Base-by-base conservation (phyloP, 2,113 vertebrate species). In the Prionailurus viverrinus region DNA sequence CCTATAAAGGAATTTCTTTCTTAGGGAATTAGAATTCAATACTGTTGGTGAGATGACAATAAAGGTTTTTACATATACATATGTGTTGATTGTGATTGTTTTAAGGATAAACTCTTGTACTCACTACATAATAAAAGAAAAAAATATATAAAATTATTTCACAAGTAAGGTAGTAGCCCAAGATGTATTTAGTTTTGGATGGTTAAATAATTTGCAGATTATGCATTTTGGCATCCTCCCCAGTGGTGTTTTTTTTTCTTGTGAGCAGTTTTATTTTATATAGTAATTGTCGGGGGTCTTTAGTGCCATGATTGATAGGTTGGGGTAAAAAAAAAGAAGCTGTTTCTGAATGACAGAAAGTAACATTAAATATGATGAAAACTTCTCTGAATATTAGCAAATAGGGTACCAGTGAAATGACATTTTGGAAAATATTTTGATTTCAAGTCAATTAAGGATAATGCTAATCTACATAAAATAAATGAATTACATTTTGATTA, bases 361-460 rank as follows among this genome's bases (percentile, higher is more conserved):
- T 85, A 78, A 33, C 23, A n/a, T 61, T 10, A 63, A 71, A 87
- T 55, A 48, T 45, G 66, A 41, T 45, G 66, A 45, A 51, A 80
- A 94, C 4, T 23, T 91, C 58, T 88, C 51, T 93, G 81, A 83
- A 48, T 69, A 74, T 76, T 90, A 45, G 41, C 45, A 94, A 85
- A 23, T 65, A 66, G 39, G 13, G 13, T 79, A 81, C 21, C n/a
- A 66, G 79, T 66, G 55, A 87, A 79, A 83, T 73, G 33, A 7
- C 23, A 19, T 36, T 88, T 81, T 41, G 13, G 61, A 82, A 87
- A 73, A 48, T 53, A 68, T 48, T 82, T 76, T 21, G 31, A 13
- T 86, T 81, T 94, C n/a, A 96, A 71, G 63, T 94, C 39, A 86
- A 48, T 92, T 82, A 36, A 86, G 63, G 68, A 31, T 58, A 63